These are phyloP conservation scores for Chouioia cunea DNA, from an alignment of 2,888 invertebrate genomes.

Conservation along the genomic window DNA sequence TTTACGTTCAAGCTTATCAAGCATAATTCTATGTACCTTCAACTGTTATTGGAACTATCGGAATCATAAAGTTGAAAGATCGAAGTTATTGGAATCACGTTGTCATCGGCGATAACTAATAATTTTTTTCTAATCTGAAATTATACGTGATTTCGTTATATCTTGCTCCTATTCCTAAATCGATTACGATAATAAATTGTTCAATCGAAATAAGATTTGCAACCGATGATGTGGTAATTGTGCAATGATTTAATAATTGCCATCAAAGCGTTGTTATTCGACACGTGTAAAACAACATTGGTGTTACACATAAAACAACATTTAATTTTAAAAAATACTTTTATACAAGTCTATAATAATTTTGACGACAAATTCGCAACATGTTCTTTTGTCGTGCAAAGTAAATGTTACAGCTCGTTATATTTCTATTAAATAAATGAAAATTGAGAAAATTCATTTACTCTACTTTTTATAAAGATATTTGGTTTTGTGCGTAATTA, in stretches of 20 bases:
- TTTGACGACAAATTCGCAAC: too few species aligned
- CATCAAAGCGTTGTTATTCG: slow-evolving; percentile 41
- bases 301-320: slow-evolving; percentile 19
- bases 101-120: slow-evolving; percentile 62
- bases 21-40: slow-evolving; percentile 57
- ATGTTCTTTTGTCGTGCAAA: neutral
- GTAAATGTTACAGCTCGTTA: slow-evolving; percentile 12
- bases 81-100: slow-evolving; percentile 63
- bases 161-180: neutral
- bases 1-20: neutral
- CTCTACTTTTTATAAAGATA: too few species aligned
- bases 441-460: neutral
- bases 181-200: neutral
- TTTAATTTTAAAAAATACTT: too few species aligned
- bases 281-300: slow-evolving; percentile 25
- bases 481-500: too few species aligned
- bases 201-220: neutral
- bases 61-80: slow-evolving; percentile 59
- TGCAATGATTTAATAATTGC: slow-evolving; percentile 30
- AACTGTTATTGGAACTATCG: slow-evolving; percentile 56
- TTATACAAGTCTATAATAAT: too few species aligned
- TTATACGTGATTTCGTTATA: slow-evolving; percentile 33
- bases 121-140: slow-evolving; percentile 62
- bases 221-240: slow-evolving; percentile 28
- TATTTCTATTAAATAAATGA: neutral